Evolutionary conservation across 2,797 vertebrate genomes (phyloP), one percentile per base, ranked within the genome.

Genomic region (Tapera naevia): DNA sequence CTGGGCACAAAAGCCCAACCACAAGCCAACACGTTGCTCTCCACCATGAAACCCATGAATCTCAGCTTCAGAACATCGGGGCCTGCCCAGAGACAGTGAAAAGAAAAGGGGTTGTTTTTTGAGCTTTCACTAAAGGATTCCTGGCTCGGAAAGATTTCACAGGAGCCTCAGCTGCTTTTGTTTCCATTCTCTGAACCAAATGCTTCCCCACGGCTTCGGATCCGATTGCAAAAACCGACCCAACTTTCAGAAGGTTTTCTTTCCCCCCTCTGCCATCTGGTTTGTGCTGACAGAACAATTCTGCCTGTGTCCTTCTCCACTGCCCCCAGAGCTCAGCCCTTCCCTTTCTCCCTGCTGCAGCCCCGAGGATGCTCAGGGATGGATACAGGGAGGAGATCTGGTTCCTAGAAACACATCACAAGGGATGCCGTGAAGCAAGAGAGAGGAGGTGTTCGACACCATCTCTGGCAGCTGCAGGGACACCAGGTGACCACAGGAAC

Each of bases 111-210:
- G 6, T 91, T 58, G 84, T 2, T 82, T n/a, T 88, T 28, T 11
- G 78, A 93, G 88, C 86, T 56, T 69, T 88, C 74, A 88, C 93
- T 87, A 91, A 94, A 81, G 95, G 80, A 84, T 90, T 75, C 86
- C 88, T 90, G 91, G 73, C 91, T 85, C 1, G 5, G 66, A 51
- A 88, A 57, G 21, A 19, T 84, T 57, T 86, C 73, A 61, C 80
- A 91, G 17, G 58, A 65, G 80, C 76, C 86, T 46, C 43, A 16
- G 13, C 28, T 10, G 73, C 86, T 93, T 95, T 94, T 90, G 89
- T 94, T 94, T 45, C 74, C 78, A 89, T 32, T 14, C 88, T 82
- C 74, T 75, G 86, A 79, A 89, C 35, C 86, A 72, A 90, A 46
- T 0, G 2, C 48, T 71, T 70, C 73, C 45, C 90, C 75, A 9